Conservation (phyloP, 2,113 vertebrate species). For the Catagonus wagneri region DNA sequence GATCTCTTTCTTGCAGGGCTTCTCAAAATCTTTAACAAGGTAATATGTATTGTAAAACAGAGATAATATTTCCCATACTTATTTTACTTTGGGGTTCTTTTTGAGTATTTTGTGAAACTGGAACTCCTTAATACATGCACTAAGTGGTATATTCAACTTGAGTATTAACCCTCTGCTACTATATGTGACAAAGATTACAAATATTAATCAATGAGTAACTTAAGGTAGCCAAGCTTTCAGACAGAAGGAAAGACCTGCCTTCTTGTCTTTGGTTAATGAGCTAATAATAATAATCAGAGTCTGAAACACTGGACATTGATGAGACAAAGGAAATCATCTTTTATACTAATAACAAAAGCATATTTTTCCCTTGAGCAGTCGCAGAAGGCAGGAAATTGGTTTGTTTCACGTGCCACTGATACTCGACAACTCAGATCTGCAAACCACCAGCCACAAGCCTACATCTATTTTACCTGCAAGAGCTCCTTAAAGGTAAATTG, state of each 20-base stretch:
- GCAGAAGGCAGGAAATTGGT: not conserved
- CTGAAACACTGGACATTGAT: not conserved
- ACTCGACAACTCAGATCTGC: not conserved
- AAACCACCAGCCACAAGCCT: not conserved
- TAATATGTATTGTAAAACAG: not conserved
- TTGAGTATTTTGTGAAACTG: not conserved
- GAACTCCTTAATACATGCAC: not conserved
- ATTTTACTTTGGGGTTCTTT: not conserved
- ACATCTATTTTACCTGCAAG: not conserved
- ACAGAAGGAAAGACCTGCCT: not conserved
- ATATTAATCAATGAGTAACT: not conserved
- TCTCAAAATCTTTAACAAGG: not conserved
- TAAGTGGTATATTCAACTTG: not conserved
- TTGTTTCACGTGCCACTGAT: not conserved
- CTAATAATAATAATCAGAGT: not conserved
- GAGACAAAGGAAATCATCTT: not conserved
- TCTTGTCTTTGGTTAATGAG: not conserved
- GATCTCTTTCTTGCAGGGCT: not conserved
- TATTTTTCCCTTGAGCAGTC: not conserved
- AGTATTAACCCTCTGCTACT: not conserved
- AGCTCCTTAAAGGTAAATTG: not conserved
- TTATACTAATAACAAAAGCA: not conserved
- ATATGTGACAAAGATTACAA: constrained; percentile 12
- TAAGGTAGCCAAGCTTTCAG: constrained; percentile 26
- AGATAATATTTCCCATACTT: not conserved